Base-by-base conservation (phyloP, 2,888 invertebrate species). In the Pharmacophagus antenor region DNA sequence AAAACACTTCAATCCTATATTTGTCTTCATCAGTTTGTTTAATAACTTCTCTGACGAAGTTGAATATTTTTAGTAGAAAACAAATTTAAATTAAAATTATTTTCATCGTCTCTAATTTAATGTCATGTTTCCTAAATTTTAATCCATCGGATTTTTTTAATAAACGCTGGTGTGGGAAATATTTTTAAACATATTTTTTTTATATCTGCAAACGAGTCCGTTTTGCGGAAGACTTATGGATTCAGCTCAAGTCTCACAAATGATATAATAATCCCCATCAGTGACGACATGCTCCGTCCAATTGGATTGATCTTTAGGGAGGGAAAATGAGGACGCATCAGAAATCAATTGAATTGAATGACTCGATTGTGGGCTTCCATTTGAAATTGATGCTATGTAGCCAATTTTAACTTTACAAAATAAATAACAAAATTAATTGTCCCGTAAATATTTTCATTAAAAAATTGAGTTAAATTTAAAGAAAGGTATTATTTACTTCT, bases 301-400 rank as follows among this genome's bases (percentile, higher is more conserved):
- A 65, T 67, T 63, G 64, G 67, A 70, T 72, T 71, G 69, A 74
- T 72, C 65, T 70, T 62, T 67, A 61, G 64, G 67, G 66, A 69
- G 70, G 67, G 56, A 62, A 63, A 62, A 63, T 62, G 61, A 54
- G 46, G 41, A 31, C 27, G 50, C 42, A 57, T 61, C 56, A 54
- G 49, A 42, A 57, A 60, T 63, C 55, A 58, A 55, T 57, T 61
- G 49, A 61, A 62, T 63, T 64, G 56, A 63, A 56, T 63, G 59
- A 62, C 62, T 63, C 64, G 58, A 65, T 67, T 67, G 67, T 46
- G 56, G 63, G 48, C 47, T 57, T 52, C 49, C 37, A 25, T 54
- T 25, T 44, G 27, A 42, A 61, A 62, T 57, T 21, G 50, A 31
- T 5, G 23, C 7, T 25, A 3, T 12, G 10, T 7, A 12, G 10